Percentiles rank a stretch among this genome's conserved stretches.
Evolutionary conservation across 2,113 vertebrate genomes (phyloP).

Genomic region (Malurus cyaneus): DNA sequence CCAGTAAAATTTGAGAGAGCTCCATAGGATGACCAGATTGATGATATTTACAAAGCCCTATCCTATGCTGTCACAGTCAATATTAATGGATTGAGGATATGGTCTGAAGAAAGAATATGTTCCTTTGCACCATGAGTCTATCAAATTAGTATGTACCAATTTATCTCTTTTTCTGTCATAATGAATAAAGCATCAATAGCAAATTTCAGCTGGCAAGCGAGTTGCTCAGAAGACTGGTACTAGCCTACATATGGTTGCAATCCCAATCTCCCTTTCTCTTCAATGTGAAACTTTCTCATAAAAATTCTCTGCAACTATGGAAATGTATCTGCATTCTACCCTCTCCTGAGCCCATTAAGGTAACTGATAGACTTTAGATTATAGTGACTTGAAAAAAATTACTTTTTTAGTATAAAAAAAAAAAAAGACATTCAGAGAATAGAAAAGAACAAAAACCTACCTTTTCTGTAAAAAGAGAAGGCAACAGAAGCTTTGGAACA

Average conservation of each 20-base stretch:
- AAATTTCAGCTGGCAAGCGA: background rate
- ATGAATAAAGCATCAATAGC: background rate
- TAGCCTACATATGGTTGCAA: background rate
- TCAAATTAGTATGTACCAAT: background rate
- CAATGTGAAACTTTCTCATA: slow-evolving; percentile 10
- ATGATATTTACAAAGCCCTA: background rate
- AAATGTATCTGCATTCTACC: slow-evolving; percentile 26
- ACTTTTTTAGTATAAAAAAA: background rate
- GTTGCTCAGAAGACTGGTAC: background rate
- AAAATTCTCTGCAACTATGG: background rate
- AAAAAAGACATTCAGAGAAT: slow-evolving; percentile 16
- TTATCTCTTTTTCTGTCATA: background rate
- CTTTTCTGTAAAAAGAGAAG: slow-evolving; percentile 39
- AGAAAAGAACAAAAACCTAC: slow-evolving; percentile 16
- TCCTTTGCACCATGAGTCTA: background rate
- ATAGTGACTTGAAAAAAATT: slow-evolving; percentile 29
- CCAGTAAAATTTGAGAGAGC: background rate
- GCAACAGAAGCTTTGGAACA: slow-evolving; percentile 69
- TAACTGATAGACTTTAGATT: slow-evolving; percentile 52
- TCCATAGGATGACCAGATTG: background rate
- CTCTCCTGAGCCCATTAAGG: slow-evolving; percentile 21
- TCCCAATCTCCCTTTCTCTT: background rate
- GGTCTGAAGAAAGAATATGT: background rate
- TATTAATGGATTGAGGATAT: background rate
- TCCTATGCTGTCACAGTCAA: background rate